Conservation (phyloP, 2,888 invertebrate species). For the Dryococelus australis region DNA sequence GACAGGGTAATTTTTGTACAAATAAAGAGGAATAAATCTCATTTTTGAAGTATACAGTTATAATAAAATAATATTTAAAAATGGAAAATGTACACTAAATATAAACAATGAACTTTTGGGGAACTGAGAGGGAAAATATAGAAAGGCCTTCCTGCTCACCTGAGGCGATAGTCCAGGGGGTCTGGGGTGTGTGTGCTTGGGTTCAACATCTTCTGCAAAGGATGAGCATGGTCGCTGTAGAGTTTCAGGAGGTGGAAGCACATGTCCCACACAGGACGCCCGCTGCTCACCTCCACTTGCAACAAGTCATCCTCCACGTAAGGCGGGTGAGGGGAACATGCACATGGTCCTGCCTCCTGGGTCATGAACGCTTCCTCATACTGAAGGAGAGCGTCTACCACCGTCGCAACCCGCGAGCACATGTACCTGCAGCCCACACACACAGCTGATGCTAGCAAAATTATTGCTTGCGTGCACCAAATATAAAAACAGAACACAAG, state of each 20-base stretch:
- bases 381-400: conserved; percentile 74
- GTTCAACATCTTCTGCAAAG: conserved; percentile 72
- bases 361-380: conserved; percentile 73
- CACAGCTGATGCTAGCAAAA: too few species aligned
- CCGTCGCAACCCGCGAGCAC: conserved; percentile 72
- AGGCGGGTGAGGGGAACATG: conserved; percentile 56
- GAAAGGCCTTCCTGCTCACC: conserved; percentile 66
- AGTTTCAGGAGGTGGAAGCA: conserved; percentile 85
- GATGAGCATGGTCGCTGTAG: conserved; percentile 70
- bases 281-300: conserved; percentile 49
- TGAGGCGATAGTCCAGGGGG: conserved; percentile 81
- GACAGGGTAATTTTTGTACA: too few species aligned
- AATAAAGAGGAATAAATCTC: too few species aligned
- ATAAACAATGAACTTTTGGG: too few species aligned
- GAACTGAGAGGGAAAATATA: too few species aligned
- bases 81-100: too few species aligned
- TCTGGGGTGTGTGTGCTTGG: conserved; percentile 81
- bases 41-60: too few species aligned
- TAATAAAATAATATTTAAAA: too few species aligned
- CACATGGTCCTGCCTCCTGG: conserved; percentile 50
- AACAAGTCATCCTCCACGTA: conserved; percentile 50
- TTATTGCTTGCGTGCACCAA: too few species aligned
- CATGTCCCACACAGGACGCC: conserved; percentile 65
- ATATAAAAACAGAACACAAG: too few species aligned
- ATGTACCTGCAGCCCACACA: conserved; percentile 71